Percentiles rank a stretch among this genome's conserved stretches.
These are phyloP conservation scores for Phaenicophaeus curvirostris DNA, from an alignment of 2,797 vertebrate species.

Conservation along the genomic window DNA sequence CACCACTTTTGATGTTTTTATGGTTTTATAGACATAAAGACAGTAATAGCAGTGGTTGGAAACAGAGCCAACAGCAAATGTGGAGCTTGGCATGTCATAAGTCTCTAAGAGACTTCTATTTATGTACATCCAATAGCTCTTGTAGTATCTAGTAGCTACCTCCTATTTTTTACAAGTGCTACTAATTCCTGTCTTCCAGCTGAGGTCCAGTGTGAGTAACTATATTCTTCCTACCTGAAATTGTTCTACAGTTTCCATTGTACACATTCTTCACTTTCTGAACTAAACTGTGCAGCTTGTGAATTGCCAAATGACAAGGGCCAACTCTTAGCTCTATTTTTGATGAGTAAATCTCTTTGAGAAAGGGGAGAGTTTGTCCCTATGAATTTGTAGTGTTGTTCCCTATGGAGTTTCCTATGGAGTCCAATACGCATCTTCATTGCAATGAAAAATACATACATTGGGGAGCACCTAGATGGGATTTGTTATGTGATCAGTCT, in stretches of 20 bases:
- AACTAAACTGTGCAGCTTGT: neutral
- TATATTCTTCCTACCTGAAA: neutral
- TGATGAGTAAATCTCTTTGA: neutral
- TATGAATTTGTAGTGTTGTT: neutral
- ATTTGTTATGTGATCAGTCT: neutral
- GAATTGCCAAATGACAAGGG: neutral
- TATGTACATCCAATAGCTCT: neutral
- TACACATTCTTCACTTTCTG: neutral
- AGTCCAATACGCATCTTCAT: neutral
- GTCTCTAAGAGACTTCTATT: neutral
- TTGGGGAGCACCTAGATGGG: neutral
- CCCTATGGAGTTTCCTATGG: neutral
- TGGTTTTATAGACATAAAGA: neutral
- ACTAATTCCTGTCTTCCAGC: neutral
- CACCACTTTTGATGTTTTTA: neutral
- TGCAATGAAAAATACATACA: neutral
- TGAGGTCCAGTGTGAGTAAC: neutral
- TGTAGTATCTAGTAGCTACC: neutral
- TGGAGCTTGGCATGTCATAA: neutral
- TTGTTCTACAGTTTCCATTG: neutral
- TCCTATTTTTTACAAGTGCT: neutral
- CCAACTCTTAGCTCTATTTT: neutral
- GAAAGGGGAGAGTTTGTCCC: neutral
- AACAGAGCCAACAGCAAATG: neutral
- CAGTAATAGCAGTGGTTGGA: neutral